Evolutionary conservation across 64 coral and sea anemone species (phyloP).

Genomic region (Catalaphyllia jardinei): DNA sequence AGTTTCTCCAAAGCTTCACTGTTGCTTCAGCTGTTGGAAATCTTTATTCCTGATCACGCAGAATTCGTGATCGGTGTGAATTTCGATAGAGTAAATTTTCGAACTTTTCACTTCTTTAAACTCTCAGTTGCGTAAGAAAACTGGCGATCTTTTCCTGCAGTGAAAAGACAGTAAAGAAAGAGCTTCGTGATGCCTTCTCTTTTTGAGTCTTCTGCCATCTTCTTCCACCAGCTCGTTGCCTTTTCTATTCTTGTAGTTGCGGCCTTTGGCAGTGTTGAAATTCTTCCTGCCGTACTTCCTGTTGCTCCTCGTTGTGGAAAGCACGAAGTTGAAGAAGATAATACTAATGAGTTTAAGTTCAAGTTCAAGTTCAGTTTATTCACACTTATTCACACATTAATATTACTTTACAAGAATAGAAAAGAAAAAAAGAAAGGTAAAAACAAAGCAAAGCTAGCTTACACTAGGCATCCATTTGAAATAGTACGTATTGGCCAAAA

Average conservation of each 20-base stretch:
- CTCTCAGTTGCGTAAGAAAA: constrained; percentile 39
- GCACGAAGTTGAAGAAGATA: too few species aligned
- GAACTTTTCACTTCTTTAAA: constrained; percentile 14
- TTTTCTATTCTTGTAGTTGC: neutral
- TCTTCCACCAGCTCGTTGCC: neutral
- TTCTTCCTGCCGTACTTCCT: neutral
- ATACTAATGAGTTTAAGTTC: too few species aligned
- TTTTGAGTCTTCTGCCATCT: constrained; percentile 12
- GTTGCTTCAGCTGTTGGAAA: constrained; percentile 49
- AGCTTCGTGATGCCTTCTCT: constrained; percentile 75
- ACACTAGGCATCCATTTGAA: too few species aligned
- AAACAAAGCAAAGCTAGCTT: too few species aligned
- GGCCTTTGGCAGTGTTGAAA: neutral
- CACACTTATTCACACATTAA: too few species aligned
- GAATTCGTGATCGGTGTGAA: constrained; percentile 59
- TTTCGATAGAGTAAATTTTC: constrained; percentile 16
- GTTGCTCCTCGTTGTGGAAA: neutral
- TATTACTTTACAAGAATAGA: too few species aligned
- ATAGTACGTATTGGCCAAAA: too few species aligned
- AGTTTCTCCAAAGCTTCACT: constrained; percentile 60
- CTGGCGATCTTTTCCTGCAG: constrained; percentile 51
- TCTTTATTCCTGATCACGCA: constrained; percentile 57
- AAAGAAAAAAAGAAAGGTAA: too few species aligned
- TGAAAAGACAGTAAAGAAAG: constrained; percentile 80
- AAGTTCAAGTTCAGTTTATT: too few species aligned